Conservation (phyloP, 1,140 invertebrate species). For the Eulimnadia texana region DNA sequence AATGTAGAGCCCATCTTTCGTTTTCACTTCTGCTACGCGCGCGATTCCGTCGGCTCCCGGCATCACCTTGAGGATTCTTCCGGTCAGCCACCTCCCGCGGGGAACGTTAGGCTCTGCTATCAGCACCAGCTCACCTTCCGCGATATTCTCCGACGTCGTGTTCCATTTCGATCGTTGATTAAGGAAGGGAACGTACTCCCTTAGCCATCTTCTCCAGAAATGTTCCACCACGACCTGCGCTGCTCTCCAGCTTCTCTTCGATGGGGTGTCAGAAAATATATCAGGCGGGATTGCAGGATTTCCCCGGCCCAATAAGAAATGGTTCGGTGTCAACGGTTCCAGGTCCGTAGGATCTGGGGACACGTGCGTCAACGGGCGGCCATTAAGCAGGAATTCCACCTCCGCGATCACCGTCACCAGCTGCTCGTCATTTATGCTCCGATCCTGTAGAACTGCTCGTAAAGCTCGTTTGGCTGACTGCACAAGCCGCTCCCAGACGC, state of each 20-base stretch:
- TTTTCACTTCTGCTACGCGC: background rate
- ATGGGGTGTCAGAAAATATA: background rate
- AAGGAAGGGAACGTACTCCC: slow-evolving; percentile 10
- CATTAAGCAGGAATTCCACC: slow-evolving; percentile 21
- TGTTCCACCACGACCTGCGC: slow-evolving; percentile 8
- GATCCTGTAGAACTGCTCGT: slow-evolving; percentile 7
- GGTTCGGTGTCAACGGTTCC: slow-evolving; percentile 6
- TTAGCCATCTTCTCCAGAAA: slow-evolving; percentile 17
- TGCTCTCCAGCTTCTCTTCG: slow-evolving; percentile 1
- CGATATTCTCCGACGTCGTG: background rate
- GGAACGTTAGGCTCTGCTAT: slow-evolving; percentile 1
- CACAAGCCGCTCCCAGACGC: slow-evolving; percentile 22
- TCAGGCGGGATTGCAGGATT: slow-evolving; percentile 3
- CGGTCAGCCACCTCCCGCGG: slow-evolving; percentile 7
- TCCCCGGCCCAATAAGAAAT: slow-evolving; percentile 12
- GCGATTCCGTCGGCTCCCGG: background rate
- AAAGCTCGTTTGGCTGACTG: background rate
- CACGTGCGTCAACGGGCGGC: slow-evolving; percentile 14
- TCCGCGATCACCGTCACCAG: slow-evolving; percentile 16
- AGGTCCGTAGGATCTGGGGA: slow-evolving; percentile 2
- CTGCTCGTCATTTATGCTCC: slow-evolving; percentile 13
- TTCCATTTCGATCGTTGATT: slow-evolving; percentile 1
- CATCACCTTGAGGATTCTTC: background rate
- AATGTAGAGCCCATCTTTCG: background rate
- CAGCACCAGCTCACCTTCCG: background rate